phyloP scores from a whole-genome alignment of 1,140 invertebrate genomes.

The Eubasilissa regina region DNA sequence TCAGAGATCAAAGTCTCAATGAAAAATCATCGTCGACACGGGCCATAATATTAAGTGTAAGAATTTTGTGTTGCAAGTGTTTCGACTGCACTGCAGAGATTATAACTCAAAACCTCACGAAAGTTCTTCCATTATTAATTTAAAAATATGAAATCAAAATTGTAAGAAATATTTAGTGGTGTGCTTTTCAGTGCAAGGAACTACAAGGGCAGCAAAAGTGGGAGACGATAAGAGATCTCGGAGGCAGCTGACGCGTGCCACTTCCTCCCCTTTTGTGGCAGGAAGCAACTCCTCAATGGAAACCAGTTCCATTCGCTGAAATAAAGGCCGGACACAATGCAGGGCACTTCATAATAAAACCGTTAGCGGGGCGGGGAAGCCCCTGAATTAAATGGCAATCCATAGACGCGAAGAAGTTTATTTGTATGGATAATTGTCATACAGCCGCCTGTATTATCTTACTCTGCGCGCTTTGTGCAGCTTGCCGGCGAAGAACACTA shows the following conservation, averaged over 20 bases:
- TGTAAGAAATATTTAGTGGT: not conserved
- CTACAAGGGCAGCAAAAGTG: not conserved
- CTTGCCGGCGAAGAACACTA: constrained; percentile 12
- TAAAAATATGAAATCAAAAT: not conserved
- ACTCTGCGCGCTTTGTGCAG: constrained; percentile 25
- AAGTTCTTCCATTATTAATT: no score
- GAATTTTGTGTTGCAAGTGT: no score
- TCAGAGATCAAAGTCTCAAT: no score
- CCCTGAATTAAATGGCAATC: constrained; percentile 54
- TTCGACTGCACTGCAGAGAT: no score
- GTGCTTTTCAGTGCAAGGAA: not conserved
- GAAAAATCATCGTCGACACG: no score
- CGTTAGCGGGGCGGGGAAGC: constrained; percentile 54
- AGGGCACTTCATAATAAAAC: constrained; percentile 58
- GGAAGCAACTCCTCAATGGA: constrained; percentile 54
- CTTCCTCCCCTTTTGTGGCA: constrained; percentile 57
- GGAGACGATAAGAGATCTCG: constrained; percentile 46
- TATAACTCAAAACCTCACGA: no score
- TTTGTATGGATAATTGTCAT: constrained; percentile 44
- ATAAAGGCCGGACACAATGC: constrained; percentile 57
- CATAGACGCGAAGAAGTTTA: constrained; percentile 35
- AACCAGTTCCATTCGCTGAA: constrained; percentile 58
- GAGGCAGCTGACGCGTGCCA: constrained; percentile 59
- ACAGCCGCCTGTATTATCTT: constrained; percentile 37
- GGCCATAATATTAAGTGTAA: no score